Conservation (phyloP, 2,888 invertebrate species). For the Trisateles emortualis region DNA sequence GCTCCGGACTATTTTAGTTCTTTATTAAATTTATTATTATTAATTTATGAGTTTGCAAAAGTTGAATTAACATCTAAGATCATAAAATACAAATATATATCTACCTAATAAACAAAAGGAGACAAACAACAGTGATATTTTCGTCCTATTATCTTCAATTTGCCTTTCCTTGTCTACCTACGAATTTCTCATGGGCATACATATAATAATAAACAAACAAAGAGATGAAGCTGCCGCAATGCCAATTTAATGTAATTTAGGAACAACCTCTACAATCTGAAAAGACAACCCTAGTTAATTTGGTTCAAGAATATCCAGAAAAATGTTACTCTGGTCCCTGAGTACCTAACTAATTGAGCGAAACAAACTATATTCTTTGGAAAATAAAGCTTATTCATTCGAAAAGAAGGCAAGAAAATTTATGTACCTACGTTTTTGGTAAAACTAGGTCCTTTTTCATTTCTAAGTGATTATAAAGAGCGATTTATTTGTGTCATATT, state of each 20-base stretch:
- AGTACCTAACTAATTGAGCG: constrained; percentile 3
- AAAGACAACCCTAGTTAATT: background rate
- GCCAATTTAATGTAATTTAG: constrained; percentile 8
- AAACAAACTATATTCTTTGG: background rate
- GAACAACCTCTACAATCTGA: background rate
- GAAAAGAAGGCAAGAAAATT: background rate
- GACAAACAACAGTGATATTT: constrained; percentile 41
- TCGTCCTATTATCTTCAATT: constrained; percentile 59
- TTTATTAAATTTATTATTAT: no score
- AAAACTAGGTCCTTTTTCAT: no score
- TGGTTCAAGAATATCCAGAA: constrained; percentile 5
- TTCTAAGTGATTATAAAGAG: no score
- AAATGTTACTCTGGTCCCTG: background rate
- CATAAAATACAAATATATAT: no score
- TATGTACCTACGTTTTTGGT: background rate
- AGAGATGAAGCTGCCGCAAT: constrained; percentile 20
- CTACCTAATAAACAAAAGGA: no score
- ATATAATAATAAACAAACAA: constrained; percentile 19
- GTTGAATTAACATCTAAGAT: background rate
- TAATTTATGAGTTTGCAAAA: no score
- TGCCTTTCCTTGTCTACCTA: constrained; percentile 43
- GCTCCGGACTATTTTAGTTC: no score
- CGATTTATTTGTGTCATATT: no score
- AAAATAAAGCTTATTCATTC: background rate
- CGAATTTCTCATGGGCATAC: constrained; percentile 38